These are phyloP conservation scores for Plagodis pulveraria DNA, from an alignment of 2,888 invertebrate genomes.

Conservation along the genomic window DNA sequence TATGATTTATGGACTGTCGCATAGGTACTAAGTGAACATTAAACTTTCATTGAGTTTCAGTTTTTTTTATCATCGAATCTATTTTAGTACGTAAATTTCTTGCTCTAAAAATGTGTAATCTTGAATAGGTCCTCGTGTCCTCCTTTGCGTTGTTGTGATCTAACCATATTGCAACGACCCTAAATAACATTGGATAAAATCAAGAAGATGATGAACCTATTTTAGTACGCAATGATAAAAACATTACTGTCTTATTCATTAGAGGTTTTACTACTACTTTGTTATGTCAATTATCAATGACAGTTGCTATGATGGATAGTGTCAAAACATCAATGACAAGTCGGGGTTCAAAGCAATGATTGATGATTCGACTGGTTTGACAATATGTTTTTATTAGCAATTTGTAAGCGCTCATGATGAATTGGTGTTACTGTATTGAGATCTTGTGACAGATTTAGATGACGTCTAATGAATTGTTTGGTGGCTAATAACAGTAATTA, in stretches of 20 bases:
- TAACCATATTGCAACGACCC: no score
- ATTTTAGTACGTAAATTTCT: no score
- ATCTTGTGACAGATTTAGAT: slow-evolving; percentile 22
- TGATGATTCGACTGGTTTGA: slow-evolving; percentile 11
- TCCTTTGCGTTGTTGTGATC: no score
- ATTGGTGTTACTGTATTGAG: slow-evolving; percentile 16
- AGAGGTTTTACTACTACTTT: slow-evolving; percentile 22
- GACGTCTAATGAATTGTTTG: slow-evolving; percentile 16
- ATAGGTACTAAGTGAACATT: no score
- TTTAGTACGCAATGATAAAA: not conserved
- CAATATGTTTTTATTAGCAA: slow-evolving; percentile 18
- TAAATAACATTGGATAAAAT: not conserved
- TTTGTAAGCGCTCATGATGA: slow-evolving; percentile 12
- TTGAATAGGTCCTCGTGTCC: no score
- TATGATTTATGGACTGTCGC: no score
- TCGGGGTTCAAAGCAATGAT: slow-evolving; percentile 19
- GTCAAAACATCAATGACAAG: slow-evolving; percentile 25
- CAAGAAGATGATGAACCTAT: not conserved
- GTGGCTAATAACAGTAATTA: no score
- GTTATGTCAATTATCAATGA: slow-evolving; percentile 18
- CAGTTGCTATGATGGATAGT: slow-evolving; percentile 19
- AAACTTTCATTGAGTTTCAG: no score
- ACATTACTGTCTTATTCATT: not conserved
- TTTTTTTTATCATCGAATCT: no score
- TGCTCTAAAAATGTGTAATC: no score